Evolutionary conservation across 2,797 vertebrate genomes (phyloP), one percentile per base, ranked within the genome.

Genomic region (Podargus strigoides): DNA sequence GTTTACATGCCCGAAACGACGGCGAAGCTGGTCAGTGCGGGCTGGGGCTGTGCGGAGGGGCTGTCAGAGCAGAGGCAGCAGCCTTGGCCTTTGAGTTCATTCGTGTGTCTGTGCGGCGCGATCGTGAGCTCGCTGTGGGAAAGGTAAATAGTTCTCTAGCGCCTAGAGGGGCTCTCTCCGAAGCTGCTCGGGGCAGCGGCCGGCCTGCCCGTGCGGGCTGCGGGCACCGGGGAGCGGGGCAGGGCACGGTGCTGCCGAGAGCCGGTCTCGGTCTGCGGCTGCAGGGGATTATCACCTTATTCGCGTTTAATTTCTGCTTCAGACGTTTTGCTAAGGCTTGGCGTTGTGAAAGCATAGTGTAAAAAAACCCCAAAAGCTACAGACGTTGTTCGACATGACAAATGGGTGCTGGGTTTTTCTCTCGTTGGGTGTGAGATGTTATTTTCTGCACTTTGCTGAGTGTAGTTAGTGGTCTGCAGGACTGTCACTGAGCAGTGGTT

Each of bases 131-230:
- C 55, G 12, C 52, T 2, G 68, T 17, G 2, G 81, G 42, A 7
- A 8, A 22, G 58, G 1, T 16, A 5, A 2, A 3, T 14, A 5
- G 32, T 37, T 23, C 55, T 4, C 58, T 14, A 0, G 64, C 17
- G 78, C 28, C 42, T 11, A 6, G 8, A 6, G 0, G 66, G 49
- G 6, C 4, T 16, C 27, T 39, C 39, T 2, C 7, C 6, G 0
- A 1, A 14, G 78, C 37, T 3, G 0, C 4, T 14, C 2, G 84
- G 66, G 46, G 41, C 44, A 1, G 79, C 2, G 34, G 36, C 49
- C 18, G 87, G 85, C 41, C 72, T 46, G 53, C 9, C 6, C 0
- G 36, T 14, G 42, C 67, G 46, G 36, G 7, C 60, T 18, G 75
- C 64, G 0, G 69, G 68, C 64, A 10, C 81, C 64, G 27, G 72